phyloP scores from a whole-genome alignment of 2,797 vertebrate species.

The Lithobates sylvaticus region DNA sequence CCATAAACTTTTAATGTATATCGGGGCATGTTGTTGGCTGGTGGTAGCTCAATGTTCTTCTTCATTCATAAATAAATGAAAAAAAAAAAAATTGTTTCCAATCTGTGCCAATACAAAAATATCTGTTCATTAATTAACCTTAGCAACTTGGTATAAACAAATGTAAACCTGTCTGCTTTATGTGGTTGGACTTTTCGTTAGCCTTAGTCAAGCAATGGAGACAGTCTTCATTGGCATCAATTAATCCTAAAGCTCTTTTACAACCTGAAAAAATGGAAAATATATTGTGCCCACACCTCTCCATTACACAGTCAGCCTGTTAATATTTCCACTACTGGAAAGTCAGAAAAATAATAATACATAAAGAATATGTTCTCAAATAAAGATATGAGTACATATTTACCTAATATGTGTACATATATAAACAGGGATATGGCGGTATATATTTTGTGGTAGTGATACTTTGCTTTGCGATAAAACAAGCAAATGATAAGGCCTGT shows the following conservation, averaged over 20 bases:
- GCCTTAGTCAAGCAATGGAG: no score
- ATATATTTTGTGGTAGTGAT: constrained; percentile 23
- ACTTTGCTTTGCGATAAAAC: constrained; percentile 3
- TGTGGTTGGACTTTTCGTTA: no score
- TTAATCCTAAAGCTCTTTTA: neutral
- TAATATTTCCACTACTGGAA: constrained; percentile 25
- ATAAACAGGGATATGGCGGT: constrained; percentile 11
- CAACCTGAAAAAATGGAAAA: neutral
- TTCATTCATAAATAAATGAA: no score
- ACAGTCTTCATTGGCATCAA: neutral
- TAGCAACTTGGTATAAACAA: no score
- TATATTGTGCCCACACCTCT: neutral
- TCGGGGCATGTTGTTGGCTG: no score
- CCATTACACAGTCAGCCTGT: constrained; percentile 9
- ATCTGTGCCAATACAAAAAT: no score
- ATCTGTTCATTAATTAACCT: no score
- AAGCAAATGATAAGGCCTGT: neutral
- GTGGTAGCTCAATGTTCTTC: no score
- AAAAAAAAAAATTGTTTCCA: no score
- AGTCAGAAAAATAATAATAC: constrained; percentile 2
- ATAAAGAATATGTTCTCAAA: constrained; percentile 7
- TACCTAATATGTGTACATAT: constrained; percentile 31
- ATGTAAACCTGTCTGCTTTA: no score
- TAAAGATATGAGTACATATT: constrained; percentile 22
- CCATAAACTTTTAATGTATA: no score